Percentiles rank a stretch among this genome's conserved stretches.
Evolutionary conservation across 2,797 vertebrate genomes (phyloP).

Genomic region (Clarias laeviceps): DNA sequence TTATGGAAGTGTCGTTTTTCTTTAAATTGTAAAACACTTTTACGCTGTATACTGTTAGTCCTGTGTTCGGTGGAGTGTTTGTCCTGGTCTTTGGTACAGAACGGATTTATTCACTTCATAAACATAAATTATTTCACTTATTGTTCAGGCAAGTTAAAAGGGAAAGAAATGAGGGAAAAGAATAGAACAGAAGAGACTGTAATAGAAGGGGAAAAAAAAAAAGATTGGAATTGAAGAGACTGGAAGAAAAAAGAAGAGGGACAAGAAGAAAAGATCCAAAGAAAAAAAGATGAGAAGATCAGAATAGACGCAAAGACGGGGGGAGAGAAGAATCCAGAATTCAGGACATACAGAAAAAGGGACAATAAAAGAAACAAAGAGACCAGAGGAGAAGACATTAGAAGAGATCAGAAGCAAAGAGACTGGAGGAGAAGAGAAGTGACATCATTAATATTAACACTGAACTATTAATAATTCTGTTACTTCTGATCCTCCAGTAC

Average conservation of each 20-base stretch:
- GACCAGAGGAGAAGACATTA: background rate
- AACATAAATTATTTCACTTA: too few relatives aligned
- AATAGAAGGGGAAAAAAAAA: background rate
- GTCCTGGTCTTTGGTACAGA: background rate
- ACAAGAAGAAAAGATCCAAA: background rate
- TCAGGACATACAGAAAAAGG: background rate
- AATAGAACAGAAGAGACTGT: background rate
- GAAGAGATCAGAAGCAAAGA: background rate
- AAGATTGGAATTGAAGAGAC: background rate
- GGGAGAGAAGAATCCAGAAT: conserved; percentile 62
- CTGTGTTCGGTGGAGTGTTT: too few relatives aligned
- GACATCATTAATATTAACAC: too few relatives aligned
- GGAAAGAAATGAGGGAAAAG: background rate
- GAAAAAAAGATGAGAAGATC: background rate
- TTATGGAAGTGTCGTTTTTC: too few relatives aligned
- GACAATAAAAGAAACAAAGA: background rate
- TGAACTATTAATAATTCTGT: too few relatives aligned
- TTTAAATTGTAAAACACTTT: background rate
- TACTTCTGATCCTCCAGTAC: too few relatives aligned
- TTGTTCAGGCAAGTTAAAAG: too few relatives aligned
- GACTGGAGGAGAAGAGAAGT: too few relatives aligned
- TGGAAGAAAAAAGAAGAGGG: background rate
- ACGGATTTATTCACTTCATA: background rate
- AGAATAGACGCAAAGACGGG: background rate
- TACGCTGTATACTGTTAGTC: background rate